Conservation (phyloP, 2,113 vertebrate genomes). For the Protobothrops flavoviridis region DNA sequence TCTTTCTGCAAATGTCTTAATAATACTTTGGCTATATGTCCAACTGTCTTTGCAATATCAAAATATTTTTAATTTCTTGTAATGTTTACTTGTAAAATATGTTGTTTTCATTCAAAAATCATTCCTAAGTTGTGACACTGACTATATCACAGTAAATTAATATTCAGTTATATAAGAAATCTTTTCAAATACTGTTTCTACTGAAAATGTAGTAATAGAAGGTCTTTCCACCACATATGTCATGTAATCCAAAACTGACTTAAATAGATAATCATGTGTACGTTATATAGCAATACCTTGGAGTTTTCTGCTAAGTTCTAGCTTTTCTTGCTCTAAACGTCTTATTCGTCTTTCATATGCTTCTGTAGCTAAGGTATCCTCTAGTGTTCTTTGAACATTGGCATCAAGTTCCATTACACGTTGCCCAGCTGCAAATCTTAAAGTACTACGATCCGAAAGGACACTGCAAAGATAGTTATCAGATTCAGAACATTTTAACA, state of each 20-base stretch:
- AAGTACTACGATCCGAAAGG: slow-evolving; percentile 89
- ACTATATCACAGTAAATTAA: neutral
- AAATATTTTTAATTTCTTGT: neutral
- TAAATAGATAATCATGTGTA: neutral
- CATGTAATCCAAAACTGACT: slow-evolving; percentile 2
- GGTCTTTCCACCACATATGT: neutral
- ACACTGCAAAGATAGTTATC: slow-evolving; percentile 66
- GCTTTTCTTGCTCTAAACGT: slow-evolving; percentile 93
- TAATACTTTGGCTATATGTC: neutral
- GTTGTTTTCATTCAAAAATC: neutral
- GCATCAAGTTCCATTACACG: slow-evolving; percentile 78
- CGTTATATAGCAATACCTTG: slow-evolving; percentile 78
- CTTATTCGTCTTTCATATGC: slow-evolving; percentile 95
- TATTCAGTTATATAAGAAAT: neutral
- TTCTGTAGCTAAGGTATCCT: slow-evolving; percentile 92
- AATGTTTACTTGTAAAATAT: neutral
- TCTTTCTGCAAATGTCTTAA: neutral
- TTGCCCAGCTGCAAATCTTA: slow-evolving; percentile 79
- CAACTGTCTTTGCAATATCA: neutral
- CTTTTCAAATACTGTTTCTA: neutral
- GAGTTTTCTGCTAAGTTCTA: slow-evolving; percentile 93
- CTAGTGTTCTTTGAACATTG: slow-evolving; percentile 84
- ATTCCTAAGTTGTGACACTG: fast-evolving
- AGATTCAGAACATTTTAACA: neutral
- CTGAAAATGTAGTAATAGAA: neutral